These are phyloP conservation scores for Eupeodes latifasciatus DNA, from an alignment of 2,888 invertebrate species.

Conservation along the genomic window DNA sequence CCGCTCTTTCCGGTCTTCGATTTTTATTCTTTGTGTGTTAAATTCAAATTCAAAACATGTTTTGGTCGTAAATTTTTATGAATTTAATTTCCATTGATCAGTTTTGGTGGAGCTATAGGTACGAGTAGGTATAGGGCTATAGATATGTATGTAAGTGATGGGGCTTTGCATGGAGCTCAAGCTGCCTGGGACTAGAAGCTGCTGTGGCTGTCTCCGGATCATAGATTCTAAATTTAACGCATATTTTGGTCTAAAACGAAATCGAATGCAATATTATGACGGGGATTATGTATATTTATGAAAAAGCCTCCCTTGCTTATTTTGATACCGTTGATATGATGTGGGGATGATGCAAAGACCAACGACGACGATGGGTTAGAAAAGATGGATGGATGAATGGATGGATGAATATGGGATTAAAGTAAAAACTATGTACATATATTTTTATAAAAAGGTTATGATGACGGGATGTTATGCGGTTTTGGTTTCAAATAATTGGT, in stretches of 20 bases:
- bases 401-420: constrained; percentile 28
- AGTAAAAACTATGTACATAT: constrained; percentile 47
- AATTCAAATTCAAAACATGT: constrained; percentile 74
- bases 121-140: not conserved
- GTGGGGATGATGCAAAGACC: not conserved
- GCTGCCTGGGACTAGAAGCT: constrained; percentile 24
- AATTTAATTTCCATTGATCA: constrained; percentile 76
- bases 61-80: constrained; percentile 74
- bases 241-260: constrained; percentile 58
- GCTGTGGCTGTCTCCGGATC: not conserved
- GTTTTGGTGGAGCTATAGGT: constrained; percentile 29
- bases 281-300: constrained; percentile 19
- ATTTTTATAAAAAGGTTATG: constrained; percentile 32
- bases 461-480: constrained; percentile 17
- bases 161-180: too few species aligned
- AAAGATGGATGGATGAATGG: not conserved
- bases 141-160: too few species aligned
- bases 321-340: not conserved
- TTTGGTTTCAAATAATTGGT: constrained; percentile 1
- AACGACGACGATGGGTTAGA: too few species aligned
- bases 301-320: constrained; percentile 23
- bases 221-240: constrained; percentile 23
- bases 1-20: not conserved
- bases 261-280: constrained; percentile 53
- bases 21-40: constrained; percentile 26